These are phyloP conservation scores for Zophobas atratus DNA, from an alignment of 1,140 invertebrate species.

Conservation along the genomic window DNA sequence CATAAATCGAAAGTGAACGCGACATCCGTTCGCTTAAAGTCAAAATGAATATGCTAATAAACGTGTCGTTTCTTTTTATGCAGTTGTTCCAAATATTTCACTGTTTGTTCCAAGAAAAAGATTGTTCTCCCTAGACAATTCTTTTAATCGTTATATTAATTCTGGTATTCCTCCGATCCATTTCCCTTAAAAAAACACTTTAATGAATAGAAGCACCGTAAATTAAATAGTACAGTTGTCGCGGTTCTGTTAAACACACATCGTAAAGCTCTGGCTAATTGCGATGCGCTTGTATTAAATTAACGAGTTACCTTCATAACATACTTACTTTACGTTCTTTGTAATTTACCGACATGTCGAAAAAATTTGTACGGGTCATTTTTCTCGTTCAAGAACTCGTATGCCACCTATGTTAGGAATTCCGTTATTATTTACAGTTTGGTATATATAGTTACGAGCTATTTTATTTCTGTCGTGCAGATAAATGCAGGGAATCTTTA, in stretches of 20 bases:
- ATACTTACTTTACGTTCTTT: constrained; percentile 1
- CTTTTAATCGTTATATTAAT: too few relatives aligned
- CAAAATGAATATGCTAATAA: too few relatives aligned
- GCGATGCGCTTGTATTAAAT: constrained; percentile 14
- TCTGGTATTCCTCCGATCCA: too few relatives aligned
- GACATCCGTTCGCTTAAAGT: too few relatives aligned
- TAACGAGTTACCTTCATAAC: constrained; percentile 22
- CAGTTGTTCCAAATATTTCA: too few relatives aligned
- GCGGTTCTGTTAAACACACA: constrained; percentile 23
- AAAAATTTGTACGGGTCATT: constrained; percentile 30
- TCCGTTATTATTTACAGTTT: constrained; percentile 42
- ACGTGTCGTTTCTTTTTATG: too few relatives aligned
- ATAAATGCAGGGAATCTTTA: constrained; percentile 23
- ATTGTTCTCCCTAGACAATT: too few relatives aligned
- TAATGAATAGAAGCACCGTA: constrained; percentile 19
- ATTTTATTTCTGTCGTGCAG: constrained; percentile 32
- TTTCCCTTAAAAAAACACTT: not conserved
- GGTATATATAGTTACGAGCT: constrained; percentile 29
- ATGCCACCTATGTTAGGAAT: constrained; percentile 27
- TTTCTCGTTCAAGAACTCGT: constrained; percentile 24
- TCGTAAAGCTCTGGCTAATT: constrained; percentile 24
- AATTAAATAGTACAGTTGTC: constrained; percentile 25
- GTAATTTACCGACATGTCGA: constrained; percentile 16
- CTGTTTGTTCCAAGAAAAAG: too few relatives aligned
- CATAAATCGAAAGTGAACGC: too few relatives aligned